Evolutionary conservation across 2,113 vertebrate species (phyloP).

Genomic region (Myotis brandtii): DNA sequence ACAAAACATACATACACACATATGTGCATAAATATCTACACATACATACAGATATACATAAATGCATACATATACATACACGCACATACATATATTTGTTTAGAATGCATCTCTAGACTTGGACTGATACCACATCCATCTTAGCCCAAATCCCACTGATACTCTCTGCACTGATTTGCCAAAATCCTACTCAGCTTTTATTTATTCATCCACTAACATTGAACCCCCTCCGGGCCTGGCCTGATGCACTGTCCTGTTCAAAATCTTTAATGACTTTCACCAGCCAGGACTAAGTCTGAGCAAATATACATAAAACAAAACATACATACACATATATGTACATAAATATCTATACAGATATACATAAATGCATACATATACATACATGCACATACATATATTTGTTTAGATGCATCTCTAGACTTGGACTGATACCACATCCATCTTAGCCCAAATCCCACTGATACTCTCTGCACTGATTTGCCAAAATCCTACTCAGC

Average conservation of each 20-base stretch:
- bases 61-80: too few relatives aligned
- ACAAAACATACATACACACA: not conserved
- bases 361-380: not conserved
- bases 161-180: not conserved
- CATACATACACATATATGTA: too few relatives aligned
- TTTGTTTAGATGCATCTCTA: not conserved
- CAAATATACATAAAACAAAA: too few relatives aligned
- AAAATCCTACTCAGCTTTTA: constrained; percentile 14
- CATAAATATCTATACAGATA: too few relatives aligned
- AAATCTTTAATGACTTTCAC: not conserved
- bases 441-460: not conserved
- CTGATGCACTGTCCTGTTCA: not conserved
- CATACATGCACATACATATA: not conserved
- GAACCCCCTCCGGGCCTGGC: not conserved
- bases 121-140: not conserved
- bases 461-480: not conserved
- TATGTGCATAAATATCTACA: not conserved
- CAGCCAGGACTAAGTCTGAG: not conserved
- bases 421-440: not conserved
- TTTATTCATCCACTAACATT: not conserved
- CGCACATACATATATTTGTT: not conserved
- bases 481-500: not conserved
- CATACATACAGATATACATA: not conserved
- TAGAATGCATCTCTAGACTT: not conserved
- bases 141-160: not conserved